Base-by-base conservation (phyloP, 2,113 vertebrate species). In the Aleadryas rufinucha region DNA sequence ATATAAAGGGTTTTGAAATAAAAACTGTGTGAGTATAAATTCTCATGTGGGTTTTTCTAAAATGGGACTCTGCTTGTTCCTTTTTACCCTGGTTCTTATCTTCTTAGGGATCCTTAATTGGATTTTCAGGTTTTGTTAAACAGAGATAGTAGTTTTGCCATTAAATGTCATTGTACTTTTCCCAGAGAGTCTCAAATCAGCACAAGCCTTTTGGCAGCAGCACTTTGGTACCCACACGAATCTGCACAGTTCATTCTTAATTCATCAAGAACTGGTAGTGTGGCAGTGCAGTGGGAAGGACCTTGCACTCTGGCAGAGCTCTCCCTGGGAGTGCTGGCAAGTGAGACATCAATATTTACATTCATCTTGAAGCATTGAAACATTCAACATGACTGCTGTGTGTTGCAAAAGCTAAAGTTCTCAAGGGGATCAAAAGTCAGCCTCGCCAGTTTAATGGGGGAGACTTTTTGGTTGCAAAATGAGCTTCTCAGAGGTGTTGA, bases 331-430 rank as follows among this genome's bases (percentile, higher is more conserved):
- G 37, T 16, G 8, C 63, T 95, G 66, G 66, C 75, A 71, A 91
- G 45, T 33, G 78, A 90, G 63, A 91, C 33, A 50, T 89, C 66
- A 91, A 39, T 93, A 76, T 96, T 87, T 92, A 42, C 31, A 23
- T 81, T 89, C 30, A 31, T 90, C 52, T 70, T 70, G 68, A 66
- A 90, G 60, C 57, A 22, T 23, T 60, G 44, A 54, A 84, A 66
- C 0, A 0, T 87, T 92, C 42, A 35, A 0, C 3, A 0, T 50
- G 31, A 33, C 64, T 68, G 41, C 39, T 87, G 5, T 27, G 26
- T 79, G 42, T 86, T 80, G n/a, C 79, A 79, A 91, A 92, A 94
- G 37, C 53, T 92, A 1, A 89, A 50, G 37, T 83, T 93, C n/a
- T 83, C 26, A 1, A 65, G 35, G 33, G n/a, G 39, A 49, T 63